Conservation (phyloP, 2,888 invertebrate species). For the Chrysolina americana region DNA sequence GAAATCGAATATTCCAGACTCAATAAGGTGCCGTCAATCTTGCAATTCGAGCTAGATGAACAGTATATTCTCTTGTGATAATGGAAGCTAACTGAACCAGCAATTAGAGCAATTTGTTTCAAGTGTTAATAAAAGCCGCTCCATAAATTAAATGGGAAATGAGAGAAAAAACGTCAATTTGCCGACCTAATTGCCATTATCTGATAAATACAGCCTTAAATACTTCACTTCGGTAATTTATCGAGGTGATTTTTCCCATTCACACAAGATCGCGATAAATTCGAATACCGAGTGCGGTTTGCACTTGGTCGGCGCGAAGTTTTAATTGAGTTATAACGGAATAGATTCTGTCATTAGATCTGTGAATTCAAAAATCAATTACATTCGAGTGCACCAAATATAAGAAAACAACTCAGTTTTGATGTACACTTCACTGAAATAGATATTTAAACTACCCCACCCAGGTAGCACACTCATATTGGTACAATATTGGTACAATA, state of each 20-base stretch:
- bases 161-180: slow-evolving; percentile 50
- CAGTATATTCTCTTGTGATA: slow-evolving; percentile 19
- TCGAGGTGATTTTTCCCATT: slow-evolving; percentile 45
- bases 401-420: too few species aligned
- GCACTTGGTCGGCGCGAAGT: slow-evolving; percentile 9
- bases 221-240: slow-evolving; percentile 49
- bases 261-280: slow-evolving; percentile 40
- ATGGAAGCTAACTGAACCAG: slow-evolving; percentile 16
- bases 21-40: slow-evolving; percentile 14
- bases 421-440: too few species aligned
- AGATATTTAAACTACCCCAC: too few species aligned
- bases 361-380: too few species aligned
- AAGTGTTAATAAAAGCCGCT: slow-evolving; percentile 53
- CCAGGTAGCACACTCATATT: too few species aligned
- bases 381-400: too few species aligned
- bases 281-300: slow-evolving; percentile 24
- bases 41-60: slow-evolving; percentile 9
- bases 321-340: not conserved
- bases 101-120: slow-evolving; percentile 49
- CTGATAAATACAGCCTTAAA: slow-evolving; percentile 49
- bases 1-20: slow-evolving; percentile 1
- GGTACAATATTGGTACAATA: too few species aligned
- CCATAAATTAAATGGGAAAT: slow-evolving; percentile 54
- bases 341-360: not conserved
- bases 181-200: slow-evolving; percentile 52